These are phyloP conservation scores for Cichlasoma orientale DNA, from an alignment of 2,797 vertebrate species.

Conservation along the genomic window DNA sequence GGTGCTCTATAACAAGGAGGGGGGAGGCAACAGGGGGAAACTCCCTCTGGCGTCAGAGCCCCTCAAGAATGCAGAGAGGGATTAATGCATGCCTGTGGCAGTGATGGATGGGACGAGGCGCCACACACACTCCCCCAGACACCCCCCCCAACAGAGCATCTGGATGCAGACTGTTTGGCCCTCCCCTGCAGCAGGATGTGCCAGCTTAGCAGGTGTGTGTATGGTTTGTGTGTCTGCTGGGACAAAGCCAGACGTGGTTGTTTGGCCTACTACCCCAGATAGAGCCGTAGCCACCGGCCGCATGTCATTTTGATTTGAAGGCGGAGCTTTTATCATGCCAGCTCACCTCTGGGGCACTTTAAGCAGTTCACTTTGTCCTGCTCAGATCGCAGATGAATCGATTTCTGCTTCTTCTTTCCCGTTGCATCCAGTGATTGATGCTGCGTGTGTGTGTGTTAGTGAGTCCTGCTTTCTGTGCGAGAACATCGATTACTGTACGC, in stretches of 20 bases:
- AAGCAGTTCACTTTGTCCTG: conserved; percentile 36
- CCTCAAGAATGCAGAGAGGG: conserved; percentile 78
- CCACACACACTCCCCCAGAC: not conserved
- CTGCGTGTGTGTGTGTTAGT: not conserved
- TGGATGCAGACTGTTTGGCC: conserved; percentile 51
- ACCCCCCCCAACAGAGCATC: conserved; percentile 31
- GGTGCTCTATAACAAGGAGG: not conserved
- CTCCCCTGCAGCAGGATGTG: conserved; percentile 44
- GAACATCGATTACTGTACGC: conserved; percentile 25
- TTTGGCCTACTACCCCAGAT: conserved; percentile 68
- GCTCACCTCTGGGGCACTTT: conserved; percentile 36
- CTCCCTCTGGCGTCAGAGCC: conserved; percentile 65
- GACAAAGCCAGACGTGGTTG: conserved; percentile 49
- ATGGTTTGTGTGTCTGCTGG: conserved; percentile 40
- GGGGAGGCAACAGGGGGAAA: conserved; percentile 52
- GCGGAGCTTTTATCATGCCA: conserved; percentile 13
- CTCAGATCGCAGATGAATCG: conserved; percentile 38
- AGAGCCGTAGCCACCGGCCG: conserved; percentile 36
- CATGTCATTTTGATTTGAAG: conserved; percentile 38
- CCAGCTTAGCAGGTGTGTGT: conserved; percentile 59
- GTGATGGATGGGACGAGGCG: conserved; percentile 74
- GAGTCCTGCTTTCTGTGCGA: not conserved
- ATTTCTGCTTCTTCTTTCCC: conserved; percentile 29
- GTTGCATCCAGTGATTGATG: conserved; percentile 38
- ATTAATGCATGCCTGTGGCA: conserved; percentile 74